These are phyloP conservation scores for Pipistrellus pipistrellus DNA, from an alignment of 2,797 vertebrate genomes.

Conservation along the genomic window DNA sequence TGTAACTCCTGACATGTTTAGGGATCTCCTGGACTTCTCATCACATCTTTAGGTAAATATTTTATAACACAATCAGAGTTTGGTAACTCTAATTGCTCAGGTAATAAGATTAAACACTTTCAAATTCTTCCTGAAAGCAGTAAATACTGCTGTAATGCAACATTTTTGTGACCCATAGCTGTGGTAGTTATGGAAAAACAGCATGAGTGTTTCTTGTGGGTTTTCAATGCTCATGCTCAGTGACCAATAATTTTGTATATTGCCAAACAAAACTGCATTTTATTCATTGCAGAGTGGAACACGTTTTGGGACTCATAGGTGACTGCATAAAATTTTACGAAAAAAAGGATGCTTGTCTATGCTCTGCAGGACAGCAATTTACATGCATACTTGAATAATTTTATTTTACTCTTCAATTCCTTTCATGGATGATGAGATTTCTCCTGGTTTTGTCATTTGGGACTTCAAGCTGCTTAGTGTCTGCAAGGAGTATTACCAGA, in stretches of 20 bases:
- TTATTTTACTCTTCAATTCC: slow-evolving; percentile 75
- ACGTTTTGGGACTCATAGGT: slow-evolving; percentile 59
- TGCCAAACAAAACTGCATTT: slow-evolving; percentile 73
- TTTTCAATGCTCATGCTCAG: slow-evolving; percentile 76
- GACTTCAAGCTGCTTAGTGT: slow-evolving; percentile 78
- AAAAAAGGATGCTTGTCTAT: slow-evolving; percentile 54
- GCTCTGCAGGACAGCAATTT: slow-evolving; percentile 74
- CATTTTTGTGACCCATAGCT: slow-evolving; percentile 35
- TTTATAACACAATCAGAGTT: slow-evolving; percentile 51
- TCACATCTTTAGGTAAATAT: slow-evolving; percentile 69
- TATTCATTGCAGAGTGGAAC: slow-evolving; percentile 67
- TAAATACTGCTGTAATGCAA: not conserved
- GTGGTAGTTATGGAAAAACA: slow-evolving; percentile 29
- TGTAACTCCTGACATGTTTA: slow-evolving; percentile 52
- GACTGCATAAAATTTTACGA: slow-evolving; percentile 62
- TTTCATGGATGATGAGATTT: slow-evolving; percentile 83
- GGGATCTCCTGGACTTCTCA: slow-evolving; percentile 19
- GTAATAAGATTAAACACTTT: slow-evolving; percentile 74
- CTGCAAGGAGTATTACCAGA: slow-evolving; percentile 80
- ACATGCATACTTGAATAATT: slow-evolving; percentile 67
- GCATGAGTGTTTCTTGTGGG: slow-evolving; percentile 67
- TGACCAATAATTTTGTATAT: slow-evolving; percentile 77
- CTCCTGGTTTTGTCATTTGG: slow-evolving; percentile 80
- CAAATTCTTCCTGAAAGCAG: slow-evolving; percentile 62
- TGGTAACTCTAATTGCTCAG: slow-evolving; percentile 59